Evolutionary conservation across 1,140 invertebrate genomes (phyloP).

Genomic region (Caenorhabditis tropicalis): DNA sequence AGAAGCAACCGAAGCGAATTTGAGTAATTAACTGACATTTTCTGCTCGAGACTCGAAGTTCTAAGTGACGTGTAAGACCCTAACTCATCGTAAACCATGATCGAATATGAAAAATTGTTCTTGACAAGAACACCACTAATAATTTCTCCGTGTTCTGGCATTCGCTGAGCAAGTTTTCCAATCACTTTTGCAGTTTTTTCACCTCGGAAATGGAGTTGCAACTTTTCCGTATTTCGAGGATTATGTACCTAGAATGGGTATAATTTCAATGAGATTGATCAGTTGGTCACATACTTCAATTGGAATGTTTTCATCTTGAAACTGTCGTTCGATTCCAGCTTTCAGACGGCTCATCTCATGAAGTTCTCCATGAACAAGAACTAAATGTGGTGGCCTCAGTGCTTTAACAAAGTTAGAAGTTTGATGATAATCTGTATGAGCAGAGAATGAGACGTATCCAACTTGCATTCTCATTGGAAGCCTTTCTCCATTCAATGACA

Average conservation of each 20-base stretch:
- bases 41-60: constrained; percentile 88
- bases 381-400: constrained; percentile 92
- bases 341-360: constrained; percentile 97
- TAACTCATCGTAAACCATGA: constrained; percentile 87
- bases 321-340: constrained; percentile 89
- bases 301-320: constrained; percentile 87
- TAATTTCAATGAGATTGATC: background rate
- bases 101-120: constrained; percentile 96
- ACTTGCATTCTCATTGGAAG: constrained; percentile 91
- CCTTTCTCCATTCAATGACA: constrained; percentile 91
- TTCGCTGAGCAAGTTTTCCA: constrained; percentile 58
- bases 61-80: constrained; percentile 92
- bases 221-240: constrained; percentile 90
- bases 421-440: constrained; percentile 98
- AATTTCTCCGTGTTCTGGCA: constrained; percentile 78
- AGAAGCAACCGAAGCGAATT: constrained; percentile 82
- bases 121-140: constrained; percentile 94
- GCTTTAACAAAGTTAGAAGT: constrained; percentile 95
- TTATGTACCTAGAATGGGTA: constrained; percentile 81
- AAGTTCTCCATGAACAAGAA: constrained; percentile 95
- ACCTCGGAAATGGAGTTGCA: constrained; percentile 91
- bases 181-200: constrained; percentile 94
- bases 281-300: constrained; percentile 76
- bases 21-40: constrained; percentile 85
- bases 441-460: constrained; percentile 98